Evolutionary conservation across 2,888 invertebrate genomes (phyloP).

Genomic region (Phymatocera aterrima): DNA sequence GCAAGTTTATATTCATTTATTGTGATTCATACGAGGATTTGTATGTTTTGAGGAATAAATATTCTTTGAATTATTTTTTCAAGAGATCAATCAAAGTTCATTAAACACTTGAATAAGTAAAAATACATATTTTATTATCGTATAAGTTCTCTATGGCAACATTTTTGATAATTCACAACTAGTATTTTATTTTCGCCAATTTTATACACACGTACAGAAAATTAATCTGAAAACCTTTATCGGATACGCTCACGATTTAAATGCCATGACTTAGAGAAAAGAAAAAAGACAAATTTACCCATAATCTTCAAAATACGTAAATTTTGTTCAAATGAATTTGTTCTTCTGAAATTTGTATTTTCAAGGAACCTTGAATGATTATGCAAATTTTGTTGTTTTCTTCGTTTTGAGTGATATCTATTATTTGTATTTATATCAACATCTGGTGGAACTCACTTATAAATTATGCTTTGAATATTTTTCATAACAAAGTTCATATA

Average conservation of each 20-base stretch:
- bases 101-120: constrained; percentile 25
- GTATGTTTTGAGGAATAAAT: no score
- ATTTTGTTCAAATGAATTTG: no score
- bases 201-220: constrained; percentile 3
- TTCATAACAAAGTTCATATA: neutral
- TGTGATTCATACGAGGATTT: neutral
- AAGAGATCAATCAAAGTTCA: no score
- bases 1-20: neutral
- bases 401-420: neutral
- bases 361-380: no score
- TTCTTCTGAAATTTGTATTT: no score
- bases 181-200: neutral
- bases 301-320: no score
- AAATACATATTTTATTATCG: constrained; percentile 42
- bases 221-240: neutral
- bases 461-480: constrained; percentile 35
- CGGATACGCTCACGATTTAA: neutral
- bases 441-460: constrained; percentile 1
- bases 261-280: no score
- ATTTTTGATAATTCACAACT: constrained; percentile 11
- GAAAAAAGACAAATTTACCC: no score
- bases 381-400: neutral
- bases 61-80: no score
- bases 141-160: constrained; percentile 33
- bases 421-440: neutral